Conservation (phyloP, 2,888 invertebrate species). For the Agrotis ipsilon region DNA sequence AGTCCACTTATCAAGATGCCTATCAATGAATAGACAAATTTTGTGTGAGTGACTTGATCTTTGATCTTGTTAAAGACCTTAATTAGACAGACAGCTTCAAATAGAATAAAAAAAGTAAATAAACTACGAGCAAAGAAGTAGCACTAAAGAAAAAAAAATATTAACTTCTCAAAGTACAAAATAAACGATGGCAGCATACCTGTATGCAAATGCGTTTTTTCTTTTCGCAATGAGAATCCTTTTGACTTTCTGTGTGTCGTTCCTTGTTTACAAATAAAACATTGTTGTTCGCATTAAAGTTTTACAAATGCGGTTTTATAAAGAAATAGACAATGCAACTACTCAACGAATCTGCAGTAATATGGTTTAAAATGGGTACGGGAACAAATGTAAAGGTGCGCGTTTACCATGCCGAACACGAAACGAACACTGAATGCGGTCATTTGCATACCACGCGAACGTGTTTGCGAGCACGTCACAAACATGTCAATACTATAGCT, state of each 20-base stretch:
- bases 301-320: background rate
- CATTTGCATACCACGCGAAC: conserved; percentile 50
- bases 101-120: no score
- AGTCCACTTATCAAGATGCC: background rate
- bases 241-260: no score
- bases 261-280: background rate
- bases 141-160: background rate
- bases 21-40: background rate
- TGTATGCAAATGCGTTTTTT: background rate
- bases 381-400: conserved; percentile 40
- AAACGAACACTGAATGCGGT: conserved; percentile 49
- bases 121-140: no score
- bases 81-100: background rate
- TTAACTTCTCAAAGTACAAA: background rate
- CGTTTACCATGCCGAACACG: conserved; percentile 54
- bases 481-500: conserved; percentile 30
- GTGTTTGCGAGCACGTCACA: conserved; percentile 54
- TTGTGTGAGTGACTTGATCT: background rate
- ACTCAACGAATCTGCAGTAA: conserved; percentile 7
- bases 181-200: background rate
- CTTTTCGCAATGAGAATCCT: no score
- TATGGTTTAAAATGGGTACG: conserved; percentile 28
- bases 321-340: background rate
- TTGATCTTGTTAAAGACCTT: background rate
- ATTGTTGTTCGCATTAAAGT: background rate